phyloP scores from a whole-genome alignment of 2,888 invertebrate genomes.

The Anoncus sp. region DNA sequence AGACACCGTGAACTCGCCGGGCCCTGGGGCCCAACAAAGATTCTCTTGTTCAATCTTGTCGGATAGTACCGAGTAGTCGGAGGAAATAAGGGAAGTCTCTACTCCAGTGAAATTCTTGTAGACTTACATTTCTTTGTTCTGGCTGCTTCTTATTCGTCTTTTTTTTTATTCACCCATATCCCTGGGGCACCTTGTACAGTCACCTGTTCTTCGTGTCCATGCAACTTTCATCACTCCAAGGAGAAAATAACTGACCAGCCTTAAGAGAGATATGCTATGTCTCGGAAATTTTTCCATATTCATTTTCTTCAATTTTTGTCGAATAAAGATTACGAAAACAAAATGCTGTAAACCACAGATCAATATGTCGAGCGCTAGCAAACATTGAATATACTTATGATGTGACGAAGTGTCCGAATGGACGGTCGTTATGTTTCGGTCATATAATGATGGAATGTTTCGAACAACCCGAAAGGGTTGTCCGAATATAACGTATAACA shows the following conservation, averaged over 20 bases:
- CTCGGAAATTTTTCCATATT: background rate
- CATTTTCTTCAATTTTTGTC: background rate
- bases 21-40: constrained; percentile 70
- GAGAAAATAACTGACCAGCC: constrained; percentile 27
- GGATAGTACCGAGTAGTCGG: constrained; percentile 28
- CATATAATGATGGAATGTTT: too few relatives aligned
- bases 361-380: too few relatives aligned
- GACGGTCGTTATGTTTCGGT: too few relatives aligned
- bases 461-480: too few relatives aligned
- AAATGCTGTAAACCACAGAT: too few relatives aligned
- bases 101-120: constrained; percentile 16
- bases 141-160: constrained; percentile 17
- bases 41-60: constrained; percentile 67
- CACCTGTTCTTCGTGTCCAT: constrained; percentile 39
- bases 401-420: too few relatives aligned
- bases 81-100: constrained; percentile 47
- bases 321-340: background rate
- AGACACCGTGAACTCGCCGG: constrained; percentile 60
- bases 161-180: constrained; percentile 13
- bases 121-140: constrained; percentile 35
- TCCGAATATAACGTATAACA: too few relatives aligned
- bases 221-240: constrained; percentile 6
- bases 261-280: constrained; percentile 1
- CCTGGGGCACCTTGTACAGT: constrained; percentile 1
- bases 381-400: too few relatives aligned